phyloP scores from a whole-genome alignment of 2,113 vertebrate species.

The Athene noctua region DNA sequence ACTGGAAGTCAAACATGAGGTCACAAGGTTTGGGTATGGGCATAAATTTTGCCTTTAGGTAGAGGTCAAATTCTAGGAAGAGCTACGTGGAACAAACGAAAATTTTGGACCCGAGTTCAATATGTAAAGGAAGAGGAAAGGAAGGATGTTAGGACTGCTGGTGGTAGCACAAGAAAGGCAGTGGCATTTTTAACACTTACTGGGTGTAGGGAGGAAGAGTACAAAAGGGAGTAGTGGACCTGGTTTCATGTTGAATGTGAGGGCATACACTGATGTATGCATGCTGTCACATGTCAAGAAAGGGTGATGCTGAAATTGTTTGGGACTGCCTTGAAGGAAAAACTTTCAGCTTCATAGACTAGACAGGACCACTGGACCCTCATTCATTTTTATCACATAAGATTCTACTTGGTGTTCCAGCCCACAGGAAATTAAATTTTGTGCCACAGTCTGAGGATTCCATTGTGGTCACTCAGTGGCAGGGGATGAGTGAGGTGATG shows the following conservation, averaged over 20 bases:
- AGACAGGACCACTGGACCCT: not conserved
- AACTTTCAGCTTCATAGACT: not conserved
- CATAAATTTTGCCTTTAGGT: not conserved
- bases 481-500: not conserved
- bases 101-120: not conserved
- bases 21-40: not conserved
- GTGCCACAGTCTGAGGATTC: not conserved
- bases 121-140: not conserved
- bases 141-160: not conserved
- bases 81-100: not conserved
- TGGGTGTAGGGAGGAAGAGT: not conserved
- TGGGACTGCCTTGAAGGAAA: not conserved
- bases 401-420: not conserved
- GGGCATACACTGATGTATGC: not conserved
- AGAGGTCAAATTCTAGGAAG: not conserved
- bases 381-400: not conserved
- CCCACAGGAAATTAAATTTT: not conserved
- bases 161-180: not conserved
- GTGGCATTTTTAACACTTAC: not conserved
- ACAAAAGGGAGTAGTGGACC: not conserved
- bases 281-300: not conserved
- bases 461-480: too few species aligned
- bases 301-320: accelerated
- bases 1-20: not conserved
- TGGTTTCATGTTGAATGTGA: not conserved